phyloP scores from a whole-genome alignment of 1,140 invertebrate species.

The Sinella curviseta region DNA sequence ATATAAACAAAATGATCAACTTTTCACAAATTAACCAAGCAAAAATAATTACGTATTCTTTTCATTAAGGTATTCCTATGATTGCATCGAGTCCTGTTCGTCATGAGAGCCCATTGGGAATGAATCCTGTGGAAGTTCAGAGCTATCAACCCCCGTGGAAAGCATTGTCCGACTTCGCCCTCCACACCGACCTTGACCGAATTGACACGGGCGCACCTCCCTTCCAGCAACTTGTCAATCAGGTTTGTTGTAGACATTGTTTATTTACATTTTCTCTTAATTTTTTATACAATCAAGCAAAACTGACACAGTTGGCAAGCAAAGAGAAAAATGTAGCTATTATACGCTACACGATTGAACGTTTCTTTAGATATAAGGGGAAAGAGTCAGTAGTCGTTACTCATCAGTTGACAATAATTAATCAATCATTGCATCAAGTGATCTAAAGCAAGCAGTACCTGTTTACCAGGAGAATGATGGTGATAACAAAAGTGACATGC shows the following conservation, averaged over 20 bases:
- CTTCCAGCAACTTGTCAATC: conserved; percentile 93
- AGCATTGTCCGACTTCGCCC: conserved; percentile 89
- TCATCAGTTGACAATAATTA: not conserved
- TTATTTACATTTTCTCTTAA: not conserved
- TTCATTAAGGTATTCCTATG: conserved; percentile 94
- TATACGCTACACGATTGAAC: too few species aligned
- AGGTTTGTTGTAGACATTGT: conserved; percentile 64
- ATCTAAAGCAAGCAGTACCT: too few species aligned
- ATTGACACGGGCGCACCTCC: conserved; percentile 81
- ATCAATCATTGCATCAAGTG: not conserved
- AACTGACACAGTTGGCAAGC: too few species aligned
- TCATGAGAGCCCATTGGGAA: conserved; percentile 83
- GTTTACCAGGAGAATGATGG: too few species aligned
- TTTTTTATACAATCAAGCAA: not conserved
- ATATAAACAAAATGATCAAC: too few species aligned
- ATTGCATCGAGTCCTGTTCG: conserved; percentile 92
- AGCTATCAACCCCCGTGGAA: conserved; percentile 98
- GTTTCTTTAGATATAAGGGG: too few species aligned
- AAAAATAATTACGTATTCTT: too few species aligned
- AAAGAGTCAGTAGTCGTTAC: too few species aligned
- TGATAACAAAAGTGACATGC: too few species aligned
- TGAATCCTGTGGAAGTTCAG: conserved; percentile 85
- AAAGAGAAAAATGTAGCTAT: too few species aligned
- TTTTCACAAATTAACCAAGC: too few species aligned
- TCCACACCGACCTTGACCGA: conserved; percentile 86